Base-by-base conservation (phyloP, 2,888 invertebrate species). In the Sericinus montela region DNA sequence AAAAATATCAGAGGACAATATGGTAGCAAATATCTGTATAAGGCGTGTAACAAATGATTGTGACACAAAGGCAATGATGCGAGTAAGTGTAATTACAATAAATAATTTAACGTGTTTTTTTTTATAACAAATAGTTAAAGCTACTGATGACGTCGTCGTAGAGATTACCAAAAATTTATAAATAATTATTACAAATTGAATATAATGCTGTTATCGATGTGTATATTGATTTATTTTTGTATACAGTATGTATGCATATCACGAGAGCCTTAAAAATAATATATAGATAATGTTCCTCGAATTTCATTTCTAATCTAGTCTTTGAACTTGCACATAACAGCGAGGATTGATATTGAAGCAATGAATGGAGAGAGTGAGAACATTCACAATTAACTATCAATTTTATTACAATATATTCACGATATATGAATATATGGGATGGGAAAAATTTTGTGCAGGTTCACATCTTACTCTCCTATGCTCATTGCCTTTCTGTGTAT, bases 201-300 rank as follows among this genome's bases (percentile, higher is more conserved):
- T 60, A 62, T 61, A 63, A 58, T 52, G 50, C 72, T 83, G 83
- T 86, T 85, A 69, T 65, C 47, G 62, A 76, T 63, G 75, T 78
- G 65, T 65, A 83, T 69, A 86, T 74, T 67, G 60, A 73, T 83
- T 83, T 88, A 88, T 88, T 88, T 88, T 88, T 88, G 74, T 87
- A 87, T 75, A 78, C 76, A 62, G 64, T 64, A 70, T 70, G 80
- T 79, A 74, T 80, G 76, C 88, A 88, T 88, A 87, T 88, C 88
- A 86, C 62, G 72, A 56, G 67, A 76, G 88, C 86, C 85, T 87
- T 88, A 82, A 11, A 4, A 72, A 58, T 59, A 60, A 60, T 62
- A 48, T 62, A 56, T 57, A 19, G 5, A 19, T 51, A 57, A 56
- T 54, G 67, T 71, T 65, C 63, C 51, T 58, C 41, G 38, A 52